These are phyloP conservation scores for Phocoena phocoena DNA, from an alignment of 2,113 vertebrate species.

Conservation along the genomic window DNA sequence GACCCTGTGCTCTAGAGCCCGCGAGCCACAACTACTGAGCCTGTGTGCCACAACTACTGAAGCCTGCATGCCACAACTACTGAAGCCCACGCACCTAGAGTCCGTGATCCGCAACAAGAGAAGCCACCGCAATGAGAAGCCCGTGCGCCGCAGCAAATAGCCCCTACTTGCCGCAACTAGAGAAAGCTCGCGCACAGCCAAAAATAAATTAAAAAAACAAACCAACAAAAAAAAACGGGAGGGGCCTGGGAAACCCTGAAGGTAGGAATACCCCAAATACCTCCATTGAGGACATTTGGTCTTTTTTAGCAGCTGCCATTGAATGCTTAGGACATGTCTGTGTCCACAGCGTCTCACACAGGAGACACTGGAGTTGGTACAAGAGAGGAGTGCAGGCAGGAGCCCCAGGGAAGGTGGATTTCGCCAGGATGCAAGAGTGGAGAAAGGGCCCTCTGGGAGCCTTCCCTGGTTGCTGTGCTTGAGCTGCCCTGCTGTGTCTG, in stretches of 20 bases:
- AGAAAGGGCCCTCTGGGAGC: neutral
- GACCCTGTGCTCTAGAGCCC: too few relatives aligned
- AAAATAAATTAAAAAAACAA: too few relatives aligned
- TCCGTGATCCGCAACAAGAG: too few relatives aligned
- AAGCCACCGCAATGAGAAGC: too few relatives aligned
- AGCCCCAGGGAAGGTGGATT: neutral
- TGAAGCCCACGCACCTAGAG: too few relatives aligned
- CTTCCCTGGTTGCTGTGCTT: neutral
- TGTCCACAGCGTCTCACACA: fast-evolving
- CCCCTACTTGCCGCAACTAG: too few relatives aligned
- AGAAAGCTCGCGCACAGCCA: too few relatives aligned
- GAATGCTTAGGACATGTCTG: fast-evolving
- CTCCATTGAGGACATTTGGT: neutral
- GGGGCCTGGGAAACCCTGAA: neutral
- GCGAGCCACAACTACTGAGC: too few relatives aligned
- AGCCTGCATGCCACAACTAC: too few relatives aligned
- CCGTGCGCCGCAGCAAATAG: too few relatives aligned
- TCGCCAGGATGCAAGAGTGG: neutral
- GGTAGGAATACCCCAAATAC: neutral
- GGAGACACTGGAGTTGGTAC: fast-evolving
- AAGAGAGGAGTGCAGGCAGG: neutral
- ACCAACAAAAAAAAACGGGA: too few relatives aligned
- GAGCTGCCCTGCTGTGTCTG: neutral
- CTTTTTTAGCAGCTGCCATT: neutral
- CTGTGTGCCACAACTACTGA: too few relatives aligned